phyloP scores from a whole-genome alignment of 2,888 invertebrate genomes.

The Trichogramma dendrolimi region DNA sequence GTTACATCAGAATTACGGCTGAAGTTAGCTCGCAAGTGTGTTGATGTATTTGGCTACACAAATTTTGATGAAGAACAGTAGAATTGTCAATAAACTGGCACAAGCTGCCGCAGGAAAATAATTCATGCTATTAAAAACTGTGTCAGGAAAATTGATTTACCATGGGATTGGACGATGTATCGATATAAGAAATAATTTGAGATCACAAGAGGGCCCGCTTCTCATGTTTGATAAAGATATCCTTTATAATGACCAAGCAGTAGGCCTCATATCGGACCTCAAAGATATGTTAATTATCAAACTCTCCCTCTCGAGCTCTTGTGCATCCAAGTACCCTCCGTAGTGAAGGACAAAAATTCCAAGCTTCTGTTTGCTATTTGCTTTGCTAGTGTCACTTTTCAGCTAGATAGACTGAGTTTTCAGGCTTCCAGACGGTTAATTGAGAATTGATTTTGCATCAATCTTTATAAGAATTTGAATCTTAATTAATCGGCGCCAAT shows the following conservation, averaged over 20 bases:
- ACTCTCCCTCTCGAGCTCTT: conserved; percentile 7
- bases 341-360: no score
- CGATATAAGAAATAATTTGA: conserved; percentile 70
- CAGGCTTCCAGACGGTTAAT: no score
- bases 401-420: no score
- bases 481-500: no score
- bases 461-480: no score
- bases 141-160: conserved; percentile 83
- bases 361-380: no score
- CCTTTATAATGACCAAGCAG: conserved; percentile 71
- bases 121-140: conserved; percentile 78
- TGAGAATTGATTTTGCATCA: no score
- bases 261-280: conserved; percentile 69
- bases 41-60: conserved; percentile 71
- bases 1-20: conserved; percentile 61
- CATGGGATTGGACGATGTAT: conserved; percentile 82
- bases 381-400: no score
- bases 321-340: no score
- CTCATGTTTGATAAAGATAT: conserved; percentile 94
- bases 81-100: conserved; percentile 65
- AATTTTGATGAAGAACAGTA: conserved; percentile 66
- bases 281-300: conserved; percentile 67
- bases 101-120: conserved; percentile 83
- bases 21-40: conserved; percentile 74
- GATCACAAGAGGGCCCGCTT: conserved; percentile 77